Base-by-base conservation (phyloP, 2,113 vertebrate genomes). In the Amphiprion ocellaris region DNA sequence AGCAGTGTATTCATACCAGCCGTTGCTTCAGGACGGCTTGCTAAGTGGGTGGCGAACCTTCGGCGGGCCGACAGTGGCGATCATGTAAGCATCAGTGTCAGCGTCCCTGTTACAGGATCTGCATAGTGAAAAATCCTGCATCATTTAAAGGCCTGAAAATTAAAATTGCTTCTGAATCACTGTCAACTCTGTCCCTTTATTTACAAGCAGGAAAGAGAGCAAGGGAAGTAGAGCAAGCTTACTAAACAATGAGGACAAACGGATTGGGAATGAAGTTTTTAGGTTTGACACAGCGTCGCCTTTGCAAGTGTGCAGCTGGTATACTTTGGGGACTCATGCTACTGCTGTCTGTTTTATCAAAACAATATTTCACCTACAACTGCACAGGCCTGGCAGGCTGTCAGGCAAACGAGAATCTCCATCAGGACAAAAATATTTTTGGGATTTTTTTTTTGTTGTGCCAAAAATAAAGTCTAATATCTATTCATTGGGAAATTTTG, bases 1-100 rank as follows among this genome's bases (percentile, higher is more conserved):
- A 52, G 75, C 12, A 50, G 46, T 30, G 77, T 69, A 1, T 74
- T 84, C 79, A 70, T 86, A 84, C 80, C 85, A 60, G 78, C 72
- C 49, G 26, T 76, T 16, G 73, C 74, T 69, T 17, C 65, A 62
- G 74, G 84, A 89, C 10, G 68, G 47, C 63, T 75, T 71, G 30
- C 81, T 84, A 63, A 78, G 66, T 74, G 82, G 76, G 67, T 44
- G 71, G 77, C 41, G 59, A 62, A 81, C 58, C 68, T 80, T 64
- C 52, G 5, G 15, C 41, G 16, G 81, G 83, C 11, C 60, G 33
- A 74, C 71, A 46, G 55, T 0, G 64, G 61, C 6, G 77, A 67
- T 79, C 78, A 19, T 62, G 71, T 66, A 17, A 9, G 30, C 76
- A 88, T 85, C 81, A n/a, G 76, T 69, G 65, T 75, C 82, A 41